phyloP scores from a whole-genome alignment of 2,888 invertebrate genomes.

The Theretra japonica region DNA sequence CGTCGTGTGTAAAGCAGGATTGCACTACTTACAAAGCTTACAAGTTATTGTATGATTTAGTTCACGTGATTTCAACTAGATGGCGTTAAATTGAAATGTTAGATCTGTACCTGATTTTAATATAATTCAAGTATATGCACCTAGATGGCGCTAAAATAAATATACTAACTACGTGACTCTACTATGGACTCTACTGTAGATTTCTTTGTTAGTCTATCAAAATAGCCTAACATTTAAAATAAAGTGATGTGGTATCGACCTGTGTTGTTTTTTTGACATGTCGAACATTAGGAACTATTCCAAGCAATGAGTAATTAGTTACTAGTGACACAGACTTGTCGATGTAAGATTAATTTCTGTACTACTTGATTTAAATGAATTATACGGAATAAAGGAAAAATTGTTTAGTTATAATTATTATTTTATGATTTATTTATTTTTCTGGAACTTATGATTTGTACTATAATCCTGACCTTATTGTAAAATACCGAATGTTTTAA shows the following conservation, averaged over 20 bases:
- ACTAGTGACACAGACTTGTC: constrained; percentile 5
- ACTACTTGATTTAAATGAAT: neutral
- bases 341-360: neutral
- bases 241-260: neutral
- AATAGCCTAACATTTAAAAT: constrained; percentile 26
- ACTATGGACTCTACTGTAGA: neutral
- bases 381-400: neutral
- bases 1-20: neutral
- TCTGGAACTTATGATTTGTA: no score
- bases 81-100: neutral
- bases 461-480: no score
- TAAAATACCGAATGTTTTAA: no score
- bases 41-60: neutral
- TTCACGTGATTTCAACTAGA: neutral
- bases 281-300: constrained; percentile 21
- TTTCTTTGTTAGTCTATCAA: neutral
- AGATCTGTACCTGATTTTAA: neutral
- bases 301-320: constrained; percentile 11
- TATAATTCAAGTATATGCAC: neutral
- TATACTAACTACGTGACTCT: neutral
- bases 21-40: neutral
- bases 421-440: no score
- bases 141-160: constrained; percentile 10
- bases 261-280: neutral
- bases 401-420: neutral